phyloP scores from a whole-genome alignment of 2,797 vertebrate species.

The Octomys mimax region DNA sequence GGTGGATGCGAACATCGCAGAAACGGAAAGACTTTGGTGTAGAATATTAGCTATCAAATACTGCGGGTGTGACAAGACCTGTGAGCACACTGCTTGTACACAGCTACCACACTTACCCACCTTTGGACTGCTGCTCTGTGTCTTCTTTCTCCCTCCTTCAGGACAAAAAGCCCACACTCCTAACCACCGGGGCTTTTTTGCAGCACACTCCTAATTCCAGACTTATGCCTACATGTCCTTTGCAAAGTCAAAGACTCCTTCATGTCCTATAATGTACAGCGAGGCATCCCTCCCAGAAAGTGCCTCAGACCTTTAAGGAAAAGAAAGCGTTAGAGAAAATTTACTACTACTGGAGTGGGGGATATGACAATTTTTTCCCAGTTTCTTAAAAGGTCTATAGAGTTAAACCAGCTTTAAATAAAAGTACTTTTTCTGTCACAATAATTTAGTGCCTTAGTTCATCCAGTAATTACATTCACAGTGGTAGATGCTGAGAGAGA shows the following conservation, averaged over 20 bases:
- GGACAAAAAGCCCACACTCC: background rate
- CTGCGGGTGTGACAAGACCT: background rate
- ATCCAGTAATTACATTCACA: background rate
- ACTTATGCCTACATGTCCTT: background rate
- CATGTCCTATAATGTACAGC: background rate
- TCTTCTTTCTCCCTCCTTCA: background rate
- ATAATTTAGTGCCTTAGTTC: background rate
- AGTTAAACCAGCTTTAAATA: slow-evolving; percentile 50
- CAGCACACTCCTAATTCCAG: background rate
- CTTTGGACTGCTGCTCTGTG: background rate
- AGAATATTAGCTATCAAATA: background rate
- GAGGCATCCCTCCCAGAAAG: background rate
- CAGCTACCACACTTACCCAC: rapidly evolving
- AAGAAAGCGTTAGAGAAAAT: slow-evolving; percentile 6
- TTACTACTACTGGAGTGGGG: background rate
- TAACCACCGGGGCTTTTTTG: background rate
- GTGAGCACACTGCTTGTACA: background rate
- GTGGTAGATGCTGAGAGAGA: background rate
- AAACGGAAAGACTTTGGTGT: background rate
- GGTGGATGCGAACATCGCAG: background rate
- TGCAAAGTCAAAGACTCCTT: background rate
- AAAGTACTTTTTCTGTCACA: background rate
- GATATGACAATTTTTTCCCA: background rate
- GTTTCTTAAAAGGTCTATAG: background rate
- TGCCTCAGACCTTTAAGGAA: background rate